Conservation (phyloP, 2,888 invertebrate genomes). For the Troglohyphantes excavatus region DNA sequence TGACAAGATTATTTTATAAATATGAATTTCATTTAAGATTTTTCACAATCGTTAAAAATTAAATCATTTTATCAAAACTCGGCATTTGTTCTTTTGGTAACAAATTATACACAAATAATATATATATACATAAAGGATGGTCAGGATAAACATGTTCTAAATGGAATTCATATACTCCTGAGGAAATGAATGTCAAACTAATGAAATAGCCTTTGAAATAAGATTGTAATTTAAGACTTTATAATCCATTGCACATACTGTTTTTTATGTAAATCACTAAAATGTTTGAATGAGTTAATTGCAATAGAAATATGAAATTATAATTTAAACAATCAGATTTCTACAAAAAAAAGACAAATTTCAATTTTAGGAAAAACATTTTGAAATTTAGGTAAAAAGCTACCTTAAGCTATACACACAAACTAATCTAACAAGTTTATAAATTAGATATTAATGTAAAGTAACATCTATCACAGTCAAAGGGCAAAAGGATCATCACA, state of each 20-base stretch:
- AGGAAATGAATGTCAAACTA: too few species aligned
- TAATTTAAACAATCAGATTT: neutral
- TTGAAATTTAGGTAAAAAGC: neutral
- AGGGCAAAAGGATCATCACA: slow-evolving; percentile 43
- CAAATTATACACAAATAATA: slow-evolving; percentile 11
- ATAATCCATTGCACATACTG: too few species aligned
- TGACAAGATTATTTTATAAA: too few species aligned
- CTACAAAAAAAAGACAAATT: too few species aligned
- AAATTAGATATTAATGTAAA: slow-evolving; percentile 50
- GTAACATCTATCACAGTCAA: slow-evolving; percentile 72
- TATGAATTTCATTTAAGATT: too few species aligned
- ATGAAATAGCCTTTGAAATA: too few species aligned
- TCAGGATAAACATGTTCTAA: slow-evolving; percentile 3
- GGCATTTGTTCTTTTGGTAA: too few species aligned
- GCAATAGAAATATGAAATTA: neutral
- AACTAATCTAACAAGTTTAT: slow-evolving; percentile 14
- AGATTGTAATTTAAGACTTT: too few species aligned
- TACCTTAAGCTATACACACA: neutral
- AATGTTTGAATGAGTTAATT: too few species aligned
- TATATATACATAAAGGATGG: slow-evolving; percentile 28
- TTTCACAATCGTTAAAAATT: too few species aligned
- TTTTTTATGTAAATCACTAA: too few species aligned
- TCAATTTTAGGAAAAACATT: neutral
- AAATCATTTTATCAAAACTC: too few species aligned
- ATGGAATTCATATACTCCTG: slow-evolving; percentile 32